Evolutionary conservation across 1,140 invertebrate genomes (phyloP).

Genomic region (Lasioglossum albipes): DNA sequence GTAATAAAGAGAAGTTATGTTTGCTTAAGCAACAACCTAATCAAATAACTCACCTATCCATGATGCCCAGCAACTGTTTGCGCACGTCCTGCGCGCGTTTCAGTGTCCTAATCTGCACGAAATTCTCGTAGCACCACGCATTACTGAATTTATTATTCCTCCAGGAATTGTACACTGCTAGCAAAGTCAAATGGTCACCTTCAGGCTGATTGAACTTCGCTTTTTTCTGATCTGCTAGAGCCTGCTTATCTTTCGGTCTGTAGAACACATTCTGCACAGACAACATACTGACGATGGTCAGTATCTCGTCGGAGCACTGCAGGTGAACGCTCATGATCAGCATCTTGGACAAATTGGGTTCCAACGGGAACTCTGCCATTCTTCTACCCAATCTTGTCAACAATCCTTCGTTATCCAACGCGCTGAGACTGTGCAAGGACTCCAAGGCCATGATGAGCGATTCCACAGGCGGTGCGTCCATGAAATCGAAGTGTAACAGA

Average conservation of each 20-base stretch:
- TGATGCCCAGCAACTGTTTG: constrained; percentile 98
- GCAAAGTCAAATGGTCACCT: constrained; percentile 97
- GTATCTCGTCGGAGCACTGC: constrained; percentile 98
- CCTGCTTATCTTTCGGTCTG: constrained; percentile 97
- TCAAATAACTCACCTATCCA: constrained; percentile 88
- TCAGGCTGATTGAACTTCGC: constrained; percentile 99
- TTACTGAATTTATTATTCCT: constrained; percentile 99
- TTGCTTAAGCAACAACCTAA: too few relatives aligned
- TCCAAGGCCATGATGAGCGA: constrained; percentile 98
- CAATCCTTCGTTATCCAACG: constrained; percentile 97
- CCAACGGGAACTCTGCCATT: constrained; percentile 99
- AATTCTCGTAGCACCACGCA: constrained; percentile 99
- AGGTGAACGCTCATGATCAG: constrained; percentile 99
- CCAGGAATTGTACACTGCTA: constrained; percentile 99
- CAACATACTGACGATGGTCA: constrained; percentile 99
- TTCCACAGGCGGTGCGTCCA: constrained; percentile 99
- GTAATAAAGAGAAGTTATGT: too few relatives aligned
- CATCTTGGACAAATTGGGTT: constrained; percentile 99
- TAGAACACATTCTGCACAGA: constrained; percentile 99
- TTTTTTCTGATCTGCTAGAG: constrained; percentile 98
- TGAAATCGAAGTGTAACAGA: constrained; percentile 99
- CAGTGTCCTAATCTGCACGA: constrained; percentile 97
- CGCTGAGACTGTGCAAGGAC: constrained; percentile 97
- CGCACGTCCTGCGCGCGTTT: constrained; percentile 99
- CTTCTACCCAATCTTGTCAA: constrained; percentile 95